These are phyloP conservation scores for Hemiprocne comata DNA, from an alignment of 2,113 vertebrate species.

Conservation along the genomic window DNA sequence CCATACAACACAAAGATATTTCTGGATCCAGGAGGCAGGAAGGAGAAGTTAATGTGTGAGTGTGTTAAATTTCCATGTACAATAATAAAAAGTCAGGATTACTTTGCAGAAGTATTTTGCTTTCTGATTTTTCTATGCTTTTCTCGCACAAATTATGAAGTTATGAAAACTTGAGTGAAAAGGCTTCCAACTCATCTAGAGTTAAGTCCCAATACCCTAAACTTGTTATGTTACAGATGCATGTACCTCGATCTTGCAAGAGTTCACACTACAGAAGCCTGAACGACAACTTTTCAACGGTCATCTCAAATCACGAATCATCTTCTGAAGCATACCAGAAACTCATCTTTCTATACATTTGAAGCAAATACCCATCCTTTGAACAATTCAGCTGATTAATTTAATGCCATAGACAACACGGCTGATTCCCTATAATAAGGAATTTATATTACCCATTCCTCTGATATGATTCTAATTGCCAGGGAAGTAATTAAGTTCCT, in stretches of 20 bases:
- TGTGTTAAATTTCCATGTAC: neutral
- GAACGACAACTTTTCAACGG: neutral
- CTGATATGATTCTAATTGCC: neutral
- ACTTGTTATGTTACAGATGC: neutral
- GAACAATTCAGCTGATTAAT: neutral
- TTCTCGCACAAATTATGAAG: neutral
- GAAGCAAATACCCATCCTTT: neutral
- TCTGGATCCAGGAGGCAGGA: neutral
- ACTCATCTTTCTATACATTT: neutral
- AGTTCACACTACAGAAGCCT: neutral
- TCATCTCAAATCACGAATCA: neutral
- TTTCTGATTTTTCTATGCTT: neutral
- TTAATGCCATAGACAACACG: neutral
- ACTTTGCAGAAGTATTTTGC: neutral
- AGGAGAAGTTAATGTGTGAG: neutral
- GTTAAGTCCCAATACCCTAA: neutral
- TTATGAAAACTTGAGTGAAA: neutral
- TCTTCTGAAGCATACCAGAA: neutral
- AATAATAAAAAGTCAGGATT: neutral
- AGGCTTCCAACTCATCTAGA: neutral
- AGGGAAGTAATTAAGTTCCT: neutral
- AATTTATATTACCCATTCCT: neutral
- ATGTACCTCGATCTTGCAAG: neutral
- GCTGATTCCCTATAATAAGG: neutral
- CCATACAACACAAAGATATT: neutral